Evolutionary conservation across 1,140 invertebrate genomes (phyloP), one percentile per base, ranked within the genome.

Genomic region (Pristionchus pacificus): DNA sequence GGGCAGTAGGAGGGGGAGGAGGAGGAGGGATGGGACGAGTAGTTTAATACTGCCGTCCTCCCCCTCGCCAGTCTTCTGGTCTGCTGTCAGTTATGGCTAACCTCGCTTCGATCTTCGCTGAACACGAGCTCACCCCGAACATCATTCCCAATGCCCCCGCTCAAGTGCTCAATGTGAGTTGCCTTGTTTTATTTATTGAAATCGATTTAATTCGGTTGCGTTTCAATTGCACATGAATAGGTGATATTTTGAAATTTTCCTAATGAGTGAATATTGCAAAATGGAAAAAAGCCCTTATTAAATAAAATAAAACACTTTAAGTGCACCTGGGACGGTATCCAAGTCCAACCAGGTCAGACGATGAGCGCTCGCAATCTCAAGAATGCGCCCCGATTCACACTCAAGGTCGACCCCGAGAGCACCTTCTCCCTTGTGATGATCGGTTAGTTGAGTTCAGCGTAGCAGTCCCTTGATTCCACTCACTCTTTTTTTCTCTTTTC

Each of bases 341-440:
- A 70, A 49, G 78, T 83, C 3, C 62, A 79, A 58, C 81, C 81
- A 28, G 81, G 81, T 27, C 67, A 77, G 65, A 83, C 81, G 49
- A 29, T 83, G n/a, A 49, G 71, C 14, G 61, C 74, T 13, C 64
- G 78, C 6, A 82, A 83, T 71, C 63, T 84, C 28, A 83, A 84
- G 66, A 80, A 80, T 78, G 81, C 81, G 14, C 82, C 82, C 19
- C 68, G 82, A 25, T 78, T 81, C 38, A 79, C 75, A 30, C 60
- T 83, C 14, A 82, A 82, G 38, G 83, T 78, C 49, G 81, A 83
- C 67, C 81, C 81, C 24, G 81, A 83, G 65, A 72, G 68, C 2
- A 84, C 78, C 13, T 83, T 78, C 71, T 77, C 80, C 24, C 62
- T 83, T 25, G 74, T 84, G 29, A 83, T 83, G 81, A 84, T 83